A percentile compares a stretch with the other conserved stretches of the same genome.
These are phyloP conservation scores for Drosophila novamexicana DNA, from an alignment of 1,140 invertebrate genomes.

Conservation along the genomic window DNA sequence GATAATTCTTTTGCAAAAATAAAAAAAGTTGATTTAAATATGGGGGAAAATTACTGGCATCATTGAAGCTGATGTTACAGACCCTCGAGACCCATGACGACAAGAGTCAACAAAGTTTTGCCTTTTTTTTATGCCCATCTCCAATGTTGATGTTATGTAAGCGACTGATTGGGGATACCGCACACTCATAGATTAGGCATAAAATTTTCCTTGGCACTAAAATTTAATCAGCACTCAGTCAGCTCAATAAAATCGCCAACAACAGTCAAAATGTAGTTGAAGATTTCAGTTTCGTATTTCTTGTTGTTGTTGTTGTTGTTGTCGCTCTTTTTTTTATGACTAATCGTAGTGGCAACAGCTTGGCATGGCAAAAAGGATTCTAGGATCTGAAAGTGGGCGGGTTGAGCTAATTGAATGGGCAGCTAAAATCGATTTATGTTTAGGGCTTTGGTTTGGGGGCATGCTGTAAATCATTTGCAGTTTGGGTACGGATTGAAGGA, in stretches of 20 bases:
- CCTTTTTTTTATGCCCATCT: neutral
- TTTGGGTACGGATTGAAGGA: constrained; percentile 52
- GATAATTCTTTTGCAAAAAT: neutral
- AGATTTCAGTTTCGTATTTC: constrained; percentile 8
- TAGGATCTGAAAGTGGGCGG: constrained; percentile 20
- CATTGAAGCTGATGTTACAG: constrained; percentile 12
- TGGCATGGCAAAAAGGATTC: constrained; percentile 26
- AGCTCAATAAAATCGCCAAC: constrained; percentile 35
- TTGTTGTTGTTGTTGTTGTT: neutral
- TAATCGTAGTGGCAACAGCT: constrained; percentile 42
- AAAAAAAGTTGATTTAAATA: constrained; percentile 15
- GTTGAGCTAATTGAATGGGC: constrained; percentile 50
- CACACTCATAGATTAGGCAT: constrained; percentile 29
- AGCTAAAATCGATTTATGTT: constrained; percentile 41
- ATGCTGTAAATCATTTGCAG: constrained; percentile 68
- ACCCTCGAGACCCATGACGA: constrained; percentile 5
- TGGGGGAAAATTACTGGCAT: constrained; percentile 30
- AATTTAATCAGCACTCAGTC: constrained; percentile 61
- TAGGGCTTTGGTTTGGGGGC: constrained; percentile 8
- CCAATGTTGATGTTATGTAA: constrained; percentile 39
- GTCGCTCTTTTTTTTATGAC: constrained; percentile 23
- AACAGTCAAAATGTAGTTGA: constrained; percentile 20
- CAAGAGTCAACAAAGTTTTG: constrained; percentile 3
- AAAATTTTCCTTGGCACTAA: constrained; percentile 55
- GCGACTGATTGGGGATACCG: constrained; percentile 36